Evolutionary conservation across 2,888 invertebrate genomes (phyloP), one percentile per base, ranked within the genome.

Genomic region (Drosophila maculinotata): DNA sequence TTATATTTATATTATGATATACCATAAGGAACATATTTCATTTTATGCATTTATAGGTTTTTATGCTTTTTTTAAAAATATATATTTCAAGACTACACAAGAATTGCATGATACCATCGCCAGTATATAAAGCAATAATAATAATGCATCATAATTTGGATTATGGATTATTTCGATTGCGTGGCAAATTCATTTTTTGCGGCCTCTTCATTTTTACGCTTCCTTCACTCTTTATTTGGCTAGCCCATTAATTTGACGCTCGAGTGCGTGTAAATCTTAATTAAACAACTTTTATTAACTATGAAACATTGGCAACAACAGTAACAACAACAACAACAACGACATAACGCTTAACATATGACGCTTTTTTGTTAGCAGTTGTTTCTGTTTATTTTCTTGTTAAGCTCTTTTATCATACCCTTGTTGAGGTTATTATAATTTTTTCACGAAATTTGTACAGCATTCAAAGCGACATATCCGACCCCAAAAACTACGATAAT

Each of bases 231-330:
- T 31, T 14, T 20, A 47, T 38, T 31, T 42, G 30, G 26, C 31
- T 59, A 58, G 28, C 57, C 54, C 63, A 64, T 76, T 72, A 69
- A 69, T 63, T 71, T 72, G 59, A 69, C 76, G 69, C 72, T 79
- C 59, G 66, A 78, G 63, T 75, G 76, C 69, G 69, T 78, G 66
- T 62, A 69, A 62, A 48, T 69, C 63, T 75, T 79, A 78, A 78
- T 72, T 79, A 60, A 73, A 63, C 66, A 60, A 72, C 52, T 72
- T 78, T 78, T 66, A 69, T 69, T 48, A 66, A 66, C 69, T 62
- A 54, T 60, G 59, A 53, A 45, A 65, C 49, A 60, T 56, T 56
- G 42, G 31, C 59, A 68, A 54, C 53, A 53, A 63, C 53, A 65
- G 51, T 28, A 47, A 31, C 20, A 47, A 56, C 15, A 47, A 45